Evolutionary conservation across 2,113 vertebrate genomes (phyloP).

Genomic region (Lagopus muta): DNA sequence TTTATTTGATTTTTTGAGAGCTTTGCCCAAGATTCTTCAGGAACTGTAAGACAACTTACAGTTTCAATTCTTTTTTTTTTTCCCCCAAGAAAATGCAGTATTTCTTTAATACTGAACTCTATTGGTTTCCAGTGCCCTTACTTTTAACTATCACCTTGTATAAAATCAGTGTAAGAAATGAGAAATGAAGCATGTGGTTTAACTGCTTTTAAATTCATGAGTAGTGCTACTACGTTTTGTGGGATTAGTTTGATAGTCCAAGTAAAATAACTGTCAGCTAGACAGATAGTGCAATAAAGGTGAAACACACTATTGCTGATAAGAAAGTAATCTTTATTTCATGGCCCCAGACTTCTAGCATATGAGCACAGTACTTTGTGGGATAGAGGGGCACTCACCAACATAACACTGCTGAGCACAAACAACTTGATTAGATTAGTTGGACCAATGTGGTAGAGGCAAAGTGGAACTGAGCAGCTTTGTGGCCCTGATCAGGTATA

Average conservation of each 20-base stretch:
- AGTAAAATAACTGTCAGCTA: background rate
- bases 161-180: background rate
- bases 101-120: background rate
- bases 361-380: rapidly evolving
- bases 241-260: background rate
- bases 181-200: background rate
- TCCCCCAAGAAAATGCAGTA: background rate
- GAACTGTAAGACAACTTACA: background rate
- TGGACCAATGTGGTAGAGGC: background rate
- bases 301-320: background rate
- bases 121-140: background rate
- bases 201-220: background rate
- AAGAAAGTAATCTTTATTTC: background rate
- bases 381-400: background rate
- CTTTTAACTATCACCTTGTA: background rate
- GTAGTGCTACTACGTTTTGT: background rate
- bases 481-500: background rate
- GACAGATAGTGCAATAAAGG: background rate
- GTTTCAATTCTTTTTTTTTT: background rate
- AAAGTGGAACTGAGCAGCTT: background rate
- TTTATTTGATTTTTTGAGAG: background rate
- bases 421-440: background rate
- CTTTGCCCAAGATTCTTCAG: background rate
- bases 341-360: background rate
- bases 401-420: background rate